Evolutionary conservation across 2,113 vertebrate species (phyloP).

Genomic region (Chrysochloris asiatica): DNA sequence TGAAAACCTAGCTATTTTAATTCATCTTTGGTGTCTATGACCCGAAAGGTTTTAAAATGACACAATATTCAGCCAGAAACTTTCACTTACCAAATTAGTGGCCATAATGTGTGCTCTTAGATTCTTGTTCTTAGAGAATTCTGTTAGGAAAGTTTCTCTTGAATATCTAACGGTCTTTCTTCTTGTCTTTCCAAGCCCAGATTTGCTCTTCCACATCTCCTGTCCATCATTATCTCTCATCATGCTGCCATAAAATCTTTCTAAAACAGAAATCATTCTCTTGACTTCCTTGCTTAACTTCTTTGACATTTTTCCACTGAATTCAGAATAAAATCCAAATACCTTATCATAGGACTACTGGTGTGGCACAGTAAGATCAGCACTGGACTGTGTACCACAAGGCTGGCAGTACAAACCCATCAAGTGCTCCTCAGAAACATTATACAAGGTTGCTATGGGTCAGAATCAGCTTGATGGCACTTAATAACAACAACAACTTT

Average conservation of each 20-base stretch:
- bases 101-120: not conserved
- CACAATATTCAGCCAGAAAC: not conserved
- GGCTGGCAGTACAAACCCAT: too few species aligned
- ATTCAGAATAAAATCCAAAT: slow-evolving; percentile 11
- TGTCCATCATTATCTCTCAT: not conserved
- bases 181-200: not conserved
- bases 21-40: not conserved
- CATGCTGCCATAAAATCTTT: not conserved
- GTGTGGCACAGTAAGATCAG: too few species aligned
- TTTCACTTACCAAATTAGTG: not conserved
- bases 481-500: too few species aligned
- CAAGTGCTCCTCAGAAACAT: too few species aligned
- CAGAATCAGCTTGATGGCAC: too few species aligned
- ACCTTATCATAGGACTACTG: too few species aligned
- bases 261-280: not conserved
- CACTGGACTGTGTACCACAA: too few species aligned
- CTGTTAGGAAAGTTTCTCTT: not conserved
- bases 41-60: not conserved
- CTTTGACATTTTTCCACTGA: not conserved
- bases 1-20: not conserved
- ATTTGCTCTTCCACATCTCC: not conserved
- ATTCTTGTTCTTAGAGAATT: not conserved
- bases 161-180: not conserved
- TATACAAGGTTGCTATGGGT: too few species aligned
- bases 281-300: not conserved